Evolutionary conservation across 2,888 invertebrate species (phyloP).

Genomic region (Corythucha ciliata): DNA sequence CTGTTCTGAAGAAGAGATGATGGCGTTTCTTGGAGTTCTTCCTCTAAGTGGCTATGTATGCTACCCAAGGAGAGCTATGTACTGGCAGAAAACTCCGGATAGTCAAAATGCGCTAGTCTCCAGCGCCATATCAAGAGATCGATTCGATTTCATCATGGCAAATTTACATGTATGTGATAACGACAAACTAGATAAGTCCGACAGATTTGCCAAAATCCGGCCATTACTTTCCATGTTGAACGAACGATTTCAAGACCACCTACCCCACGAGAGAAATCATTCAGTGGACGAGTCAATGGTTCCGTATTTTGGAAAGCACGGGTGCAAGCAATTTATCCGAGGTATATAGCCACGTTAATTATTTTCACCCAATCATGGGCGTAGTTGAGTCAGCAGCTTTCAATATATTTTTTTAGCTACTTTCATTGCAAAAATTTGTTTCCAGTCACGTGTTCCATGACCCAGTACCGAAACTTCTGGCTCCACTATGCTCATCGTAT

Average conservation of each 20-base stretch:
- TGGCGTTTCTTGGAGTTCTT: conserved; percentile 16
- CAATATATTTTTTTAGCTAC: too few species aligned
- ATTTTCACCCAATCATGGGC: neutral
- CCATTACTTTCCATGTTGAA: conserved; percentile 5
- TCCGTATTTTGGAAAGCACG: conserved; percentile 3
- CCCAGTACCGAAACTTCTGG: too few species aligned
- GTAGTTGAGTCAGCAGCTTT: neutral
- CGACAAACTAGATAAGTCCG: neutral
- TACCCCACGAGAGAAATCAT: conserved; percentile 6
- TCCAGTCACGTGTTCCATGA: too few species aligned
- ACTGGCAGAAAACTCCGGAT: conserved; percentile 15
- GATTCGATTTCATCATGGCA: conserved; percentile 13
- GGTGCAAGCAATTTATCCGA: conserved; percentile 12
- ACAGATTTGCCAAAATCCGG: conserved; percentile 12
- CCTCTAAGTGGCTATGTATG: conserved; percentile 17
- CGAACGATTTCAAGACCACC: neutral
- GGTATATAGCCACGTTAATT: neutral
- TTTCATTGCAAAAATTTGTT: too few species aligned
- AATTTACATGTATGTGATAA: conserved; percentile 15
- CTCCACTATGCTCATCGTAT: too few species aligned
- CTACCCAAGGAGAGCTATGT: conserved; percentile 5
- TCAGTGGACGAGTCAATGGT: conserved; percentile 15
- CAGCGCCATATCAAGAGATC: conserved; percentile 7
- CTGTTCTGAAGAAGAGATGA: conserved; percentile 23
- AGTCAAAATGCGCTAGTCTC: conserved; percentile 15